Base-by-base conservation (phyloP, 2,888 invertebrate species). In the Desoria tigrina region DNA sequence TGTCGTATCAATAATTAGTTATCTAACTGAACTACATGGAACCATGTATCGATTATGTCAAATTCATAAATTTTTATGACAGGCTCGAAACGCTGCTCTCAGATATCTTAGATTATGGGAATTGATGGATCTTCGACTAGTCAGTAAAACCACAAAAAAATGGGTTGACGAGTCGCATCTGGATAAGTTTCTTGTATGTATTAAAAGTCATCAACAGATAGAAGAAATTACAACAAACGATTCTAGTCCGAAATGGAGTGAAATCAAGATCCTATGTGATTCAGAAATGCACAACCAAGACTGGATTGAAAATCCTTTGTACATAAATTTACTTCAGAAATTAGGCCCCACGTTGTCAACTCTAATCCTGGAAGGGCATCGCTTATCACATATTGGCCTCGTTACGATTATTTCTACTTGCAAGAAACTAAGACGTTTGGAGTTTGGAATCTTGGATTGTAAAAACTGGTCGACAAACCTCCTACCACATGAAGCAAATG, bases 41-140 rank as follows among this genome's bases (percentile, higher is more conserved):
- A n/a, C n/a, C n/a, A n/a, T n/a, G n/a, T n/a, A n/a, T n/a, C n/a
- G n/a, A n/a, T n/a, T n/a, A n/a, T n/a, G n/a, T n/a, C n/a, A n/a
- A n/a, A n/a, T n/a, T n/a, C n/a, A 32, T 32, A 32, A 32, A 32
- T 32, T 32, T 32, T 32, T 11, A 32, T 4, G 32, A 32, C 32
- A 55, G 55, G 55, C 16, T 14, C 55, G 7, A 18, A 26, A 28
- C 16, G 6, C 3, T 37, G 18, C 39, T 2, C 21, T 57, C 18
- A 37, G n/a, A 9, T 42, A 39, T 18, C 37, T 57, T 16, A 42
- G 42, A 32, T 2, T 42, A n/a, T 57, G 56, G 56, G 28, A 16
- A 14, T 21, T 57, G 14, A 57, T 57, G 56, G 42, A 57, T 42
- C 21, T 57, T n/a, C n/a, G 56, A 21, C 42, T 57, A 24, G 42